A percentile compares a stretch with the other conserved stretches of the same genome.
Conservation (phyloP, 2,797 vertebrate species). For the Sphenodon punctatus region DNA sequence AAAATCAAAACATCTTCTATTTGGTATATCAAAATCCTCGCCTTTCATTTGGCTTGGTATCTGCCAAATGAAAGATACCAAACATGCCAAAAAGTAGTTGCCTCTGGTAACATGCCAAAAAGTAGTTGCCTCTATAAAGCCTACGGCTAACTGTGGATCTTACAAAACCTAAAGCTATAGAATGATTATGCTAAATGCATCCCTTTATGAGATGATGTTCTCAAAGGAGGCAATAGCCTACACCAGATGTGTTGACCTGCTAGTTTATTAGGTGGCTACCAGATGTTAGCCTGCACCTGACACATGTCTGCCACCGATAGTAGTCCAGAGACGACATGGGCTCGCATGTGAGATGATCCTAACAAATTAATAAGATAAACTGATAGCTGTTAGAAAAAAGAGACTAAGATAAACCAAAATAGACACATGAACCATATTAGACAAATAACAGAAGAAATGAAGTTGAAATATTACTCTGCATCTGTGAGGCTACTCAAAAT, state of each 20-base stretch:
- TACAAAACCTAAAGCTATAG: neutral
- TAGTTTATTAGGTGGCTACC: no score
- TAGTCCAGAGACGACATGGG: no score
- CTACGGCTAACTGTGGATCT: neutral
- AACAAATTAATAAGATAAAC: no score
- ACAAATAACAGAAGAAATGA: neutral
- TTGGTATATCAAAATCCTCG: neutral
- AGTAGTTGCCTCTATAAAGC: accelerated
- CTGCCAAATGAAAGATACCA: no score
- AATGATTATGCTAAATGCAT: neutral
- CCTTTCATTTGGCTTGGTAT: neutral
- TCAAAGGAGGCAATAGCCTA: no score
- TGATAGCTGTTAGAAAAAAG: no score
- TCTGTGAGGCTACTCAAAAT: neutral
- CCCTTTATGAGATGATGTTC: neutral
- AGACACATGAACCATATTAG: neutral
- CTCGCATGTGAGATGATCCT: no score
- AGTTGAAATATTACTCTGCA: neutral
- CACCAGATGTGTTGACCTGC: no score
- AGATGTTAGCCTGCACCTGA: no score
- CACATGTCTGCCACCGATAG: no score
- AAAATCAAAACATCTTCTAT: neutral
- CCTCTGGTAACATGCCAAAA: no score
- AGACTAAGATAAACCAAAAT: neutral
- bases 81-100: no score